Evolutionary conservation across 30 jellyfish, hydroid and myxozoan species (phyloP), one percentile per base, ranked within the genome.

Genomic region (Turritopsis dohrnii): DNA sequence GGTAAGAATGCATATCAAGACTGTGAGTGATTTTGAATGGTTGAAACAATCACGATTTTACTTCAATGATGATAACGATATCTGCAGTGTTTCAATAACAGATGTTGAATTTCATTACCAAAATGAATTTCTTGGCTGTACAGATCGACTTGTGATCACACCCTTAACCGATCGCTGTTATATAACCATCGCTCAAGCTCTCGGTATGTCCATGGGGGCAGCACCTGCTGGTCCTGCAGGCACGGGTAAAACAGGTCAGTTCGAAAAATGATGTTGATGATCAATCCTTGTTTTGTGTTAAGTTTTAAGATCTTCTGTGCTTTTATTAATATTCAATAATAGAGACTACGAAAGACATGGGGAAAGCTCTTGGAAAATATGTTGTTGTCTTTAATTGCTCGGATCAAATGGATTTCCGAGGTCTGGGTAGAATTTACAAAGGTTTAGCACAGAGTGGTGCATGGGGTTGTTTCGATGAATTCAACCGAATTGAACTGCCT

Each of bases 171-270:
- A 93, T 73, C 77, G 98, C 21, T 93, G 98, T 75, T 93, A 93
- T 86, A 93, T 93, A 26, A 93, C 98, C 60, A 87, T 93, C 71
- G 98, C 96, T 13, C 98, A 93, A 81, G 98, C 98, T 65, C 94
- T 93, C 30, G 98, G 98, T 3, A 93, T 93, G 98, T 83, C 98
- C 19, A 93, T 93, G 98, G 98, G 98, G 65, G 98, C 97, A 26
- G 98, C 98, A 21, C 98, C 98, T 28, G 98, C 98, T 7, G 98
- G 98, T 23, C 98, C 98, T 29, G 98, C 98, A 52, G 98, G 98
- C 13, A 93, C 98, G 0, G 98, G 98, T 29, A 93, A 93, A 74
- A 93, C 98, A 21, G 98, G 98, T 93, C 60, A 52, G 30, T 1
- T 69, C n/a, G n/a, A n/a, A n/a, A n/a, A n/a, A 18, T 60, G n/a